Evolutionary conservation across 2,797 vertebrate species (phyloP), one percentile per base, ranked within the genome.

Genomic region (Lerista edwardsae): DNA sequence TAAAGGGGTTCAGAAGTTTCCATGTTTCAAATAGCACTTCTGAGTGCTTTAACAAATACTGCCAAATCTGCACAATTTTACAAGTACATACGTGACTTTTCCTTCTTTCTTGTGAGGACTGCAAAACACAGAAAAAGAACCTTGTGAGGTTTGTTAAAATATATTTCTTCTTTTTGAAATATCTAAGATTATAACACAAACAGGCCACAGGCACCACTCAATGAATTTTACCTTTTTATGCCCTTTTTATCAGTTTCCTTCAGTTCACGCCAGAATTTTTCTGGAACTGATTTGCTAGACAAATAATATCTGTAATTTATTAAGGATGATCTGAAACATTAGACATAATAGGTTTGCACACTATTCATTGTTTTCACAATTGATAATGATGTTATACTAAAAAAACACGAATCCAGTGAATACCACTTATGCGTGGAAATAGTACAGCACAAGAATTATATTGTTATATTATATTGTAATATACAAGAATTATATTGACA

Each of bases 261-360:
- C 41, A 96, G 96, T 84, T 91, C 95, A 65, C 95, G 90, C 97
- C 98, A 98, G 78, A 97, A 94, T 79, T 97, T 96, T 91, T 96
- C 95, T 7, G 97, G 95, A 90, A 97, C 93, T 19, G 97, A 95
- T 86, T 97, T 97, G 81, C 97, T 97, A 80, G 97, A 97, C 88
- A 98, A 95, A 92, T 99, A 99, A 92, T 99, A 99, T 73, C 98
- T 99, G 87, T 85, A 55, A 85, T 57, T 51, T 5, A 94, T 95
- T 97, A 94, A 98, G 96, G 95, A 95, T 87, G 34, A 87, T 91
- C 39, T 1, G 1, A 92, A 85, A 51, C 5, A 87, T 39, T 71
- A 47, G 81, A 67, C 69, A 41, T 31, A 19, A 74, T 80, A 10
- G 47, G 1, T 39, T 39, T 41, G 7, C 1, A 15, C 7, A 7